Evolutionary conservation across 2,797 vertebrate species (phyloP).

Genomic region (Schizothorax lantsangensis): DNA sequence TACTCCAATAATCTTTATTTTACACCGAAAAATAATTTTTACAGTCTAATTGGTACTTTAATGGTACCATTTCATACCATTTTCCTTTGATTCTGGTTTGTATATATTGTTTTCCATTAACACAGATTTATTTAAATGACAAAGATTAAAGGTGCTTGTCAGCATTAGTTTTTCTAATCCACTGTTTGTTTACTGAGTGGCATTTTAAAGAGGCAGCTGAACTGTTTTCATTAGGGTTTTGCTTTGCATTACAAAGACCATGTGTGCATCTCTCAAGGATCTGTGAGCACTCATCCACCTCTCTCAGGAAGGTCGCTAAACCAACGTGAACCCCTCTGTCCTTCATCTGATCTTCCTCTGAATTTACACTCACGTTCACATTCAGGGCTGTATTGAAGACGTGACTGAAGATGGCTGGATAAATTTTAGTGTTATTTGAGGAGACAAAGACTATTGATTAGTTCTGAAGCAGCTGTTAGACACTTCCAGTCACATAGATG

Average conservation of each 20-base stretch:
- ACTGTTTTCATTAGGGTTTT: constrained; percentile 64
- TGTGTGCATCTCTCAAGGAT: constrained; percentile 63
- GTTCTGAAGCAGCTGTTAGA: constrained; percentile 35
- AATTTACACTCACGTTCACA: constrained; percentile 59
- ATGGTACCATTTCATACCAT: not conserved
- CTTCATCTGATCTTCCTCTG: constrained; percentile 65
- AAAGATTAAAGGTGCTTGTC: constrained; percentile 36
- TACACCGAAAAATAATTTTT: too few relatives aligned
- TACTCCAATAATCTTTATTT: not conserved
- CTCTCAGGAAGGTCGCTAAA: constrained; percentile 55
- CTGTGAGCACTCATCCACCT: constrained; percentile 68
- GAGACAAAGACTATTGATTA: constrained; percentile 20
- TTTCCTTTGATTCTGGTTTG: not conserved
- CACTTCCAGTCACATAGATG: constrained; percentile 27
- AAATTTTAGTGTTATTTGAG: constrained; percentile 26
- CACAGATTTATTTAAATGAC: not conserved
- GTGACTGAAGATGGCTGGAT: constrained; percentile 15
- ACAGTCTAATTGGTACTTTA: not conserved
- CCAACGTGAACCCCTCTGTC: constrained; percentile 9
- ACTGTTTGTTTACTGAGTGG: constrained; percentile 40
- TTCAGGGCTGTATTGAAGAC: constrained; percentile 56
- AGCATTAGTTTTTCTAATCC: constrained; percentile 26
- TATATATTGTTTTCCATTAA: constrained; percentile 1
- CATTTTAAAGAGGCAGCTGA: constrained; percentile 52
- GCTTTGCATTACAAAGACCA: constrained; percentile 74